Percentiles rank a stretch among this genome's conserved stretches.
Conservation (phyloP, 2,888 invertebrate species). For the Periphyllus acericola region DNA sequence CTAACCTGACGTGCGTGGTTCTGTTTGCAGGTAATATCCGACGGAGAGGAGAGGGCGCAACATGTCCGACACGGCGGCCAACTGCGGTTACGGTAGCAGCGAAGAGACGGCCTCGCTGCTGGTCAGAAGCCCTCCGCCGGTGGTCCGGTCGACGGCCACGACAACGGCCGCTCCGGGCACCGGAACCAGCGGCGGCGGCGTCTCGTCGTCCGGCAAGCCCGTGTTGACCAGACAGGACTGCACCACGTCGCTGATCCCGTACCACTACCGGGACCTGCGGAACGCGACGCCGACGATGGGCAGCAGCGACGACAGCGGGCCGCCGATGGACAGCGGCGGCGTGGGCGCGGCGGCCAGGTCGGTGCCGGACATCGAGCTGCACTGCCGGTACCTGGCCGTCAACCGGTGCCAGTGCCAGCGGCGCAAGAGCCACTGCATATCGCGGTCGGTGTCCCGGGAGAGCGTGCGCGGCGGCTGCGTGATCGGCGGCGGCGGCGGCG, state of each 20-base stretch:
- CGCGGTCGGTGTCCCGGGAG: constrained; percentile 85
- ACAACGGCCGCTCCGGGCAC: constrained; percentile 38
- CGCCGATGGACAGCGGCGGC: constrained; percentile 69
- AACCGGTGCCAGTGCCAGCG: constrained; percentile 76
- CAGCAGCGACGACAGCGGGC: constrained; percentile 81
- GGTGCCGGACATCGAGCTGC: constrained; percentile 84
- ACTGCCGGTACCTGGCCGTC: constrained; percentile 70
- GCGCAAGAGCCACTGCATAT: constrained; percentile 82
- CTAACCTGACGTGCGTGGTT: no score
- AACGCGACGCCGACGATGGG: constrained; percentile 75
- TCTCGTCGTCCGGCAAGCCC: constrained; percentile 72
- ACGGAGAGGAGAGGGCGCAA: constrained; percentile 70
- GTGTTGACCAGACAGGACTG: constrained; percentile 87
- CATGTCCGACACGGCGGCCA: constrained; percentile 69
- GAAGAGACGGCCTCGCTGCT: constrained; percentile 86
- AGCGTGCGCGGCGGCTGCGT: constrained; percentile 69
- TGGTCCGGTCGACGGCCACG: neutral
- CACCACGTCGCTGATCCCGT: constrained; percentile 78
- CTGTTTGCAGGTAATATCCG: constrained; percentile 22
- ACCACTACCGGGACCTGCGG: constrained; percentile 66
- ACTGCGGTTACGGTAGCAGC: constrained; percentile 78
- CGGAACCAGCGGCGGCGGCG: constrained; percentile 65
- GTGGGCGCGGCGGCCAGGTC: constrained; percentile 79
- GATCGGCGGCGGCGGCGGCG: neutral
- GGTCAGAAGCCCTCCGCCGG: constrained; percentile 69